These are phyloP conservation scores for Catalaphyllia jardinei DNA, from an alignment of 64 coral and sea anemone species.

Conservation along the genomic window DNA sequence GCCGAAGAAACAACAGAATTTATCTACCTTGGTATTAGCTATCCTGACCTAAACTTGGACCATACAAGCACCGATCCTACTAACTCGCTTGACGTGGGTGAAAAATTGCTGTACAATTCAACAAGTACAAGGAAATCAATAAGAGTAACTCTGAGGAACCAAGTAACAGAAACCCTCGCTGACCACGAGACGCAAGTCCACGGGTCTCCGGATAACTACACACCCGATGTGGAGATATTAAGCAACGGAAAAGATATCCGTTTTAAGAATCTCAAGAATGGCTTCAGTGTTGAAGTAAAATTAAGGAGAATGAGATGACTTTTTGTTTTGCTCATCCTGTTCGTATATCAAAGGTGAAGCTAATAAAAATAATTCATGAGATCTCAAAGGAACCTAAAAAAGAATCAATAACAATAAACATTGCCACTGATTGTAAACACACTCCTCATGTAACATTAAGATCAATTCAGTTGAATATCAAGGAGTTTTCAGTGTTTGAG, in stretches of 20 bases:
- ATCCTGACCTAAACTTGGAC: background rate
- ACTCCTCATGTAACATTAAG: too few species aligned
- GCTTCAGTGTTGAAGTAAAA: conserved; percentile 8
- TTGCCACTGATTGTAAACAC: too few species aligned
- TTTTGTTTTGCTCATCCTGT: too few species aligned
- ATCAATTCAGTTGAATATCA: too few species aligned
- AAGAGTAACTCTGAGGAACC: background rate
- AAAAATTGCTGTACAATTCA: background rate
- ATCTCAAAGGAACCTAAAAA: too few species aligned
- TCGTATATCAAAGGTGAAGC: too few species aligned
- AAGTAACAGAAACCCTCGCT: background rate
- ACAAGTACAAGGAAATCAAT: background rate
- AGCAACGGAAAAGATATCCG: background rate
- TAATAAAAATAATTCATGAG: too few species aligned
- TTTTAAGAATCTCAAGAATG: conserved; percentile 5
- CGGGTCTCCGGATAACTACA: background rate
- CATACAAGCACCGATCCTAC: too few species aligned
- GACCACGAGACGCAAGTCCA: background rate
- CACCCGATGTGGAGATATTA: background rate
- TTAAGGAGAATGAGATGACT: background rate
- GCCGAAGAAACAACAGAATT: background rate
- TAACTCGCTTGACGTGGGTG: background rate
- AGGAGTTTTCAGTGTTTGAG: too few species aligned
- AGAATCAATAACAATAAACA: too few species aligned
- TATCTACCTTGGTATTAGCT: conserved; percentile 2